Evolutionary conservation across 2,888 invertebrate species (phyloP).

Genomic region (Gnatocerus cornutus): DNA sequence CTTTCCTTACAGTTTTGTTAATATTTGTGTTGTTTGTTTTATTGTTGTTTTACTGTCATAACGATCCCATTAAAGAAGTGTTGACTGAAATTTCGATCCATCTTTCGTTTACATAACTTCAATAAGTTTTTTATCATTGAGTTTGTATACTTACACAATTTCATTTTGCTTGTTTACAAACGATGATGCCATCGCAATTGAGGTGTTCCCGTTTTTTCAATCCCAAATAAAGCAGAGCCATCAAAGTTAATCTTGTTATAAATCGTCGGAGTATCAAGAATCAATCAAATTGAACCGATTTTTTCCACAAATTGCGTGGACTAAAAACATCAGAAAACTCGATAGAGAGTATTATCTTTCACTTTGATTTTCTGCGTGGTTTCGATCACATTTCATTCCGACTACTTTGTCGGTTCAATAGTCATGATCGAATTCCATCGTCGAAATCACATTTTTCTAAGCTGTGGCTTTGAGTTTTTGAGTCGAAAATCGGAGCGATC

Average conservation of each 20-base stretch:
- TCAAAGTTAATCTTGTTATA: too few species aligned
- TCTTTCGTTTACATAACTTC: conserved; percentile 4
- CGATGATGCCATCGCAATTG: neutral
- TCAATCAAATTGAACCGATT: too few species aligned
- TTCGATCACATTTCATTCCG: conserved; percentile 5
- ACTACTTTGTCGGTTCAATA: neutral
- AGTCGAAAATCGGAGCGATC: neutral
- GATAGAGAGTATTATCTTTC: too few species aligned
- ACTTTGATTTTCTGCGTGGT: neutral
- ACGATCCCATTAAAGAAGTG: neutral
- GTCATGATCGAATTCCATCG: neutral
- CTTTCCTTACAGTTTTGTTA: too few species aligned
- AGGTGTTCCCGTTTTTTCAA: too few species aligned
- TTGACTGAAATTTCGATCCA: neutral
- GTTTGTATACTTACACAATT: neutral
- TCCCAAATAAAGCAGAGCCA: too few species aligned
- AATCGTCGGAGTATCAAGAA: too few species aligned
- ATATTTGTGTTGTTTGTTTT: too few species aligned
- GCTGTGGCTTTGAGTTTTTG: neutral
- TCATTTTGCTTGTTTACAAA: neutral
- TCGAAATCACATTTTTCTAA: neutral
- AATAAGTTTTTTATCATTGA: neutral
- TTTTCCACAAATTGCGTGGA: too few species aligned
- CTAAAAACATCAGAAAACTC: too few species aligned
- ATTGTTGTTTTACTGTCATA: too few species aligned